Evolutionary conservation across 2,113 vertebrate species (phyloP), one percentile per base, ranked within the genome.

Genomic region (Marmota monax): DNA sequence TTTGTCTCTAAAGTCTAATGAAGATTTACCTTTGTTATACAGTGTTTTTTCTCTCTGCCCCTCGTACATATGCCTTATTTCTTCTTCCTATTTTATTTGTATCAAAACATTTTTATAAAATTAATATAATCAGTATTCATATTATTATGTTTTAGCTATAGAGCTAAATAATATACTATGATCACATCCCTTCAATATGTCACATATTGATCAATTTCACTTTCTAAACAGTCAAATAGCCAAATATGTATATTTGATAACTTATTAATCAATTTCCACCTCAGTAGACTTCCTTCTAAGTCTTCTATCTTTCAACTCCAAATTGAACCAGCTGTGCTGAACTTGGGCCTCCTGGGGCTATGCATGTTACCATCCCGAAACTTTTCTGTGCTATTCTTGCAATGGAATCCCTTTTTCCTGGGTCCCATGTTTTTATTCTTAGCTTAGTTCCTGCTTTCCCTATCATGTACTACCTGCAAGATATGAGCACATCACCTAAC

Each of bases 51-150:
- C 27, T 7, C 27, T 22, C 29, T 69, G 29, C 12, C 16, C 12
- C 13, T 51, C 4, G 29, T 53, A 80, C 10, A 61, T 29, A 51
- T 1, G 37, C 25, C 70, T 84, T 77, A 25, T 78, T 5, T n/a
- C 9, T 88, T 53, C 12, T 92, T 93, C 42, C 67, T 69, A 69
- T 84, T 92, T 88, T 72, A 37, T 94, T 76, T 83, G 48, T 89
- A 69, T 74, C 37, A 72, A 94, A 67, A 74, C 2, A 25, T 23
- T 82, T 72, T 80, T 39, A 56, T 73, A 29, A 90, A 94, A 87
- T 48, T 48, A 9, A n/a, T 63, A 18, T 29, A 45, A 53, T 88
- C 67, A 72, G 9, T 42, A 69, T 87, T 90, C 77, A 48, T 23
- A 77, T 48, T 69, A 69, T 39, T 77, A 63, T 18, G 0, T n/a